Conservation (phyloP, 1,140 invertebrate genomes). For the Oryzaephilus surinamensis region DNA sequence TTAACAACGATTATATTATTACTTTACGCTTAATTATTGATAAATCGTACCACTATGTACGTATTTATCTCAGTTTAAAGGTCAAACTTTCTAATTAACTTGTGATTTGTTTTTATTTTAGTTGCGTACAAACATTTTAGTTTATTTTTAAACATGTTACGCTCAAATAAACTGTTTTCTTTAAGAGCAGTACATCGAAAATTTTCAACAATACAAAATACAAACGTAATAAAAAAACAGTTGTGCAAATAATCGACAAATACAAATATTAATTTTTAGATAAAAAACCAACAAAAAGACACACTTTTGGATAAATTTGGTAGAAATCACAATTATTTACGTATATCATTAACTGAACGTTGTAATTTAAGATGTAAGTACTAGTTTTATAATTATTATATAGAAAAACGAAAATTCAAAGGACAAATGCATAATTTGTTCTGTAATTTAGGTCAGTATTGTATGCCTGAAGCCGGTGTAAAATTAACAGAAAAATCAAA, state of each 20-base stretch:
- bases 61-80: too few species aligned
- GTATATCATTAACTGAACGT: constrained; percentile 90
- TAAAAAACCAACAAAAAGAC: constrained; percentile 21
- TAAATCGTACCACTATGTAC: too few species aligned
- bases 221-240: too few species aligned
- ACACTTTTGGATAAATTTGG: constrained; percentile 74
- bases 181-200: background rate
- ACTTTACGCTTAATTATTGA: too few species aligned
- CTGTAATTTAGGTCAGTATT: constrained; percentile 29
- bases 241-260: too few species aligned
- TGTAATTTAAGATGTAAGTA: constrained; percentile 95
- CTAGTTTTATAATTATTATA: constrained; percentile 1
- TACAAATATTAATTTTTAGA: constrained; percentile 12
- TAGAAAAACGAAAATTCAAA: constrained; percentile 1
- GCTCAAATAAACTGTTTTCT: background rate
- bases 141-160: constrained; percentile 7
- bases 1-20: too few species aligned
- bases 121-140: too few species aligned
- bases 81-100: too few species aligned
- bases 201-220: constrained; percentile 3
- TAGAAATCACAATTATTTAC: constrained; percentile 80
- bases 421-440: background rate
- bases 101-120: too few species aligned
- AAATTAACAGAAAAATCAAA: constrained; percentile 60
- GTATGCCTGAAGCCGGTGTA: constrained; percentile 69